phyloP scores from a whole-genome alignment of 2,888 invertebrate genomes.

The Cinara cedri region DNA sequence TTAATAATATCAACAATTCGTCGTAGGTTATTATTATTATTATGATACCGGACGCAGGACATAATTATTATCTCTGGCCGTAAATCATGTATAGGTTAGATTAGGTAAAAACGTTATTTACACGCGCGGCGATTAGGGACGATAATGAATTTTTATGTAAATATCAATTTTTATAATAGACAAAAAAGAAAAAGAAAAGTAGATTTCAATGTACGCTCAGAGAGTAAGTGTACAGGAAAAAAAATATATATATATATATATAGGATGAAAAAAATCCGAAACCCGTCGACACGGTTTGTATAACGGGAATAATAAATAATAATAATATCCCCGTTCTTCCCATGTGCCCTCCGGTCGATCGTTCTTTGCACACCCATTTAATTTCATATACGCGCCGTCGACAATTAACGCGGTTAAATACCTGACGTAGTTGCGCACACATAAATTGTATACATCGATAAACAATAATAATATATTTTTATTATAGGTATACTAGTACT shows the following conservation, averaged over 20 bases:
- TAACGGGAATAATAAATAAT: conserved; percentile 17
- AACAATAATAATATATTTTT: conserved; percentile 6
- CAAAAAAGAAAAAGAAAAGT: background rate
- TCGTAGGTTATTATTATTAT: background rate
- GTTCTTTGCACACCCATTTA: background rate
- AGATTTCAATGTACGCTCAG: background rate
- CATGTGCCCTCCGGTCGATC: background rate
- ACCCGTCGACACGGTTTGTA: conserved; percentile 6
- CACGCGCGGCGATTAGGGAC: background rate
- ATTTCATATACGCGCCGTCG: background rate
- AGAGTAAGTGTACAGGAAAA: conserved; percentile 3
- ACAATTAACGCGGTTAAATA: conserved; percentile 23
- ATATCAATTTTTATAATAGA: conserved; percentile 2
- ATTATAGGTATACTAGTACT: background rate
- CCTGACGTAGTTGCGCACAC: too few species aligned
- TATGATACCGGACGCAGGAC: background rate
- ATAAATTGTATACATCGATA: background rate
- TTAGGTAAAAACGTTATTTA: too few species aligned
- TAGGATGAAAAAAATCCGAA: background rate
- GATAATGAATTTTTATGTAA: conserved; percentile 3
- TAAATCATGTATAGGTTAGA: conserved; percentile 14
- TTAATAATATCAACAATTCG: conserved; percentile 33
- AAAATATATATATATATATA: too few species aligned
- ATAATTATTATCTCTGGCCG: conserved; percentile 21
- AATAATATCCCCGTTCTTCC: background rate